phyloP scores from a whole-genome alignment of 2,113 vertebrate species.

The Caloenas nicobarica region DNA sequence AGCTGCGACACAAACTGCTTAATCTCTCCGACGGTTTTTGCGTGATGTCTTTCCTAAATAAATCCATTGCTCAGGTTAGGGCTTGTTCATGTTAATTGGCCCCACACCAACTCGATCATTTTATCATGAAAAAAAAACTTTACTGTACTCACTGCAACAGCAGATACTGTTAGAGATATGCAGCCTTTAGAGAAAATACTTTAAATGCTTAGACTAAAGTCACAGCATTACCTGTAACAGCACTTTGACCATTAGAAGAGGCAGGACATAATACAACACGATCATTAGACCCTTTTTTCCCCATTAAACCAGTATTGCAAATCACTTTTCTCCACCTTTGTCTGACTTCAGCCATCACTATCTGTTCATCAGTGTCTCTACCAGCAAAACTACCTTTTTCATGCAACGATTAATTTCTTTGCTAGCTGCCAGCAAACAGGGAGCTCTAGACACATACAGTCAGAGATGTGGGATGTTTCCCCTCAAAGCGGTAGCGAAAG shows the following conservation, averaged over 20 bases:
- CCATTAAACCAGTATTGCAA: background rate
- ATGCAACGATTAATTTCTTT: background rate
- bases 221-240: background rate
- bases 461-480: background rate
- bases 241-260: background rate
- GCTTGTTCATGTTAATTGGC: background rate
- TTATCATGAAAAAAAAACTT: background rate
- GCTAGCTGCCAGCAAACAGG: background rate
- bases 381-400: background rate
- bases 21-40: slow-evolving; percentile 97
- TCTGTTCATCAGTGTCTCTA: background rate
- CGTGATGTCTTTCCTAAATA: slow-evolving; percentile 90
- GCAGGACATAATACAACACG: background rate
- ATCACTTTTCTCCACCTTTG: background rate
- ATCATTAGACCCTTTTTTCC: background rate
- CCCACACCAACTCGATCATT: background rate
- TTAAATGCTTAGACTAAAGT: background rate
- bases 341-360: background rate
- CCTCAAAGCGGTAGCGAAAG: background rate
- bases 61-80: background rate
- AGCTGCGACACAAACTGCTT: slow-evolving; percentile 98
- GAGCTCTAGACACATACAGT: background rate
- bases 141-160: background rate
- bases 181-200: background rate
- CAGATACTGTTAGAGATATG: fast-evolving